A percentile compares a stretch with the other conserved stretches of the same genome.
phyloP scores from a whole-genome alignment of 2,888 invertebrate species.

The Mystacides longicornis region DNA sequence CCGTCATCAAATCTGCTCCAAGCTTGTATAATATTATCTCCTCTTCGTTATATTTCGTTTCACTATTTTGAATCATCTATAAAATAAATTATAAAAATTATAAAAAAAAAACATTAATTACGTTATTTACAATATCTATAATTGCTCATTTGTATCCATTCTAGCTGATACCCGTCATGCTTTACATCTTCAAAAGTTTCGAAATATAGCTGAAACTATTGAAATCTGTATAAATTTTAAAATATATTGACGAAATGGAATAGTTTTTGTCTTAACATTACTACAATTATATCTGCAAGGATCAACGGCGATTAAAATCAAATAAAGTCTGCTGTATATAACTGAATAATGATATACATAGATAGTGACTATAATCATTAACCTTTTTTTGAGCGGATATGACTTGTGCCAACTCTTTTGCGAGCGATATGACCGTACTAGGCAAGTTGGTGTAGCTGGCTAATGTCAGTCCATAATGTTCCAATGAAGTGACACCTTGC shows the following conservation, averaged over 20 bases:
- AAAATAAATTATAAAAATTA: too few species aligned
- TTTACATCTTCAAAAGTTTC: too few species aligned
- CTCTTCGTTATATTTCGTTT: constrained; percentile 31
- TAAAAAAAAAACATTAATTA: too few species aligned
- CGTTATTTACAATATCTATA: too few species aligned
- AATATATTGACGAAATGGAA: background rate
- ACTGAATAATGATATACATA: too few species aligned
- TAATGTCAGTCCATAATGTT: constrained; percentile 59
- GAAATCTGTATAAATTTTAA: background rate
- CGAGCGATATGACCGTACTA: constrained; percentile 45
- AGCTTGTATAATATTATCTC: constrained; percentile 36
- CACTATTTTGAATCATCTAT: too few species aligned
- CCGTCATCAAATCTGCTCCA: constrained; percentile 35
- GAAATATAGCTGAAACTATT: background rate
- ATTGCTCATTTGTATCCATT: too few species aligned
- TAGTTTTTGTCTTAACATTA: background rate
- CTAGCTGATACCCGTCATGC: too few species aligned
- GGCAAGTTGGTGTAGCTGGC: constrained; percentile 57
- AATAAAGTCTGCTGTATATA: too few species aligned
- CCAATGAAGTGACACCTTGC: constrained; percentile 51
- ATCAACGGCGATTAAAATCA: too few species aligned
- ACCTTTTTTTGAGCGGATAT: constrained; percentile 38
- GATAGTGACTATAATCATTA: constrained; percentile 10
- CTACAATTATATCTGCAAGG: too few species aligned
- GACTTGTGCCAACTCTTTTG: constrained; percentile 42